These are phyloP conservation scores for Corapipo altera DNA, from an alignment of 2,113 vertebrate genomes.

Conservation along the genomic window DNA sequence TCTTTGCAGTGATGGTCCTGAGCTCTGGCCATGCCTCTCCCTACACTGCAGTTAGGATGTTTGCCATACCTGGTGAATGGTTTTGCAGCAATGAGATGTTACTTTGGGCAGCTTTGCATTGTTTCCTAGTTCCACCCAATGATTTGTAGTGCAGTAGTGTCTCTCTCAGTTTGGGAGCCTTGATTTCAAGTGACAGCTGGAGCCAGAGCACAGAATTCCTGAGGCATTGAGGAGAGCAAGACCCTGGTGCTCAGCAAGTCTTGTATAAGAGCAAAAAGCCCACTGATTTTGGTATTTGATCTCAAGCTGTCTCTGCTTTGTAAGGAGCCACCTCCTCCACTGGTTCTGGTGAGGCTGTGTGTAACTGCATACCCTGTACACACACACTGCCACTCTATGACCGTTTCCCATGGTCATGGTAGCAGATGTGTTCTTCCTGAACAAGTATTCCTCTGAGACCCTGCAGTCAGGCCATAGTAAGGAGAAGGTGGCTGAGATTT, in stretches of 20 bases:
- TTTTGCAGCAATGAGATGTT: not conserved
- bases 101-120: not conserved
- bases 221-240: not conserved
- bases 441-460: not conserved
- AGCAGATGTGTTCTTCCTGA: not conserved
- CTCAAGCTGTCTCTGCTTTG: not conserved
- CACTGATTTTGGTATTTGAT: not conserved
- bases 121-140: not conserved
- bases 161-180: not conserved
- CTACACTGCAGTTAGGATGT: not conserved
- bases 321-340: not conserved
- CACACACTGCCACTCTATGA: fast-evolving
- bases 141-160: not conserved
- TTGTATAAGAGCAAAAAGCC: not conserved
- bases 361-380: not conserved
- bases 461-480: not conserved
- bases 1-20: not conserved
- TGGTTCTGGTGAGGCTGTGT: fast-evolving
- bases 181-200: not conserved
- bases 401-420: not conserved
- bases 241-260: not conserved
- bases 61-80: not conserved
- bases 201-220: not conserved
- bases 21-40: not conserved
- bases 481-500: not conserved